Conservation (phyloP, 2,113 vertebrate species). For the Pterocles orientalis region DNA sequence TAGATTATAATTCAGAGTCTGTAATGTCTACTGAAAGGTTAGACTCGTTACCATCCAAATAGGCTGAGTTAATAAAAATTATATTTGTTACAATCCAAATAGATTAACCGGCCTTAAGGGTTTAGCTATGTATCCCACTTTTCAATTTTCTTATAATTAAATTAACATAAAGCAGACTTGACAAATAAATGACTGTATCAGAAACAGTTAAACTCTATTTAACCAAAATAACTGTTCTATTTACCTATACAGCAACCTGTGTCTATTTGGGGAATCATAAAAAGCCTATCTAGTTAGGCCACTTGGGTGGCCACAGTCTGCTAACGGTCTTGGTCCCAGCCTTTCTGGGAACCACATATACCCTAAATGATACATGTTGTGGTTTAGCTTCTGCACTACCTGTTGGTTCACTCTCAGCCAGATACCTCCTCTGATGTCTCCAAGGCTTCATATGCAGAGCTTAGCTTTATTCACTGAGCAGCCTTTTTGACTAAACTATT, state of each 20-base stretch:
- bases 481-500: not conserved
- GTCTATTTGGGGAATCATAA: not conserved
- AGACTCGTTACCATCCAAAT: conserved; percentile 79
- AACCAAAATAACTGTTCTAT: conserved; percentile 73
- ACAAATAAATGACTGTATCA: conserved; percentile 79
- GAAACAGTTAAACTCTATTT: conserved; percentile 80
- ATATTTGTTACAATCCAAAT: conserved; percentile 85
- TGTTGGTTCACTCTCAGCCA: not conserved
- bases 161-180: conserved; percentile 81
- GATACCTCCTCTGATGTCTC: not conserved
- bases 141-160: conserved; percentile 84
- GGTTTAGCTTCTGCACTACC: not conserved
- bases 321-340: not conserved
- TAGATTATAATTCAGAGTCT: conserved; percentile 78
- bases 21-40: conserved; percentile 79
- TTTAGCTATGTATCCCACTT: conserved; percentile 80
- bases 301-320: not conserved
- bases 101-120: conserved; percentile 82
- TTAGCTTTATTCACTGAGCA: not conserved
- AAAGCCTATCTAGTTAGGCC: not conserved
- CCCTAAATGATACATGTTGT: not conserved
- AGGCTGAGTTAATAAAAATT: conserved; percentile 83
- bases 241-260: conserved; percentile 50
- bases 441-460: not conserved
- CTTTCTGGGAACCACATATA: not conserved